A percentile compares a stretch with the other conserved stretches of the same genome.
These are phyloP conservation scores for Siphamia tubifer DNA, from an alignment of 2,113 vertebrate genomes.

Conservation along the genomic window DNA sequence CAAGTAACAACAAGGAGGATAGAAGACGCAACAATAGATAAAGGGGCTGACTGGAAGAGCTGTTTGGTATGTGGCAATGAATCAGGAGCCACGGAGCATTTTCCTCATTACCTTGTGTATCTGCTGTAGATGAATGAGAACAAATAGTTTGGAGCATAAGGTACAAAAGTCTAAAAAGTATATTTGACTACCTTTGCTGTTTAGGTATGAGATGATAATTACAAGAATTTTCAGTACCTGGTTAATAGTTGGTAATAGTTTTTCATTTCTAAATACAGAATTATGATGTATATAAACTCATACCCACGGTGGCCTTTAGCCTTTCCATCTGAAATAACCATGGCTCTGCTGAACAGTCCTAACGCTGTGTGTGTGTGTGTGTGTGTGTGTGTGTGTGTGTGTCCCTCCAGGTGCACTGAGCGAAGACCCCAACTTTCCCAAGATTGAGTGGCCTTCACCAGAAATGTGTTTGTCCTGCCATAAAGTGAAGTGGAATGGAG, in stretches of 20 bases:
- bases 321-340: no score
- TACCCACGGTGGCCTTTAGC: no score
- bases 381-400: neutral
- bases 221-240: no score
- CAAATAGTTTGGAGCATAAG: neutral
- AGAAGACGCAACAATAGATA: conserved; percentile 47
- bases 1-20: conserved; percentile 34
- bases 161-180: no score
- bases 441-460: conserved; percentile 89
- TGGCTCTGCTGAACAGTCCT: neutral
- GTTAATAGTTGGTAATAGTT: no score
- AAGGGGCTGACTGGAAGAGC: conserved; percentile 18
- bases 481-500: conserved; percentile 52
- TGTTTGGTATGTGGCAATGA: neutral
- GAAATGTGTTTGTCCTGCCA: conserved; percentile 86
- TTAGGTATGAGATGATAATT: no score
- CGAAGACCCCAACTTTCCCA: conserved; percentile 92
- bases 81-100: neutral
- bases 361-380: neutral
- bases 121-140: neutral
- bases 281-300: no score
- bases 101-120: neutral
- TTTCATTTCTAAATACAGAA: no score
- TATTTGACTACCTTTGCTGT: no score
- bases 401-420: conserved; percentile 79